Base-by-base conservation (phyloP, 2,888 invertebrate species). In the Trissolcus brochymenae region DNA sequence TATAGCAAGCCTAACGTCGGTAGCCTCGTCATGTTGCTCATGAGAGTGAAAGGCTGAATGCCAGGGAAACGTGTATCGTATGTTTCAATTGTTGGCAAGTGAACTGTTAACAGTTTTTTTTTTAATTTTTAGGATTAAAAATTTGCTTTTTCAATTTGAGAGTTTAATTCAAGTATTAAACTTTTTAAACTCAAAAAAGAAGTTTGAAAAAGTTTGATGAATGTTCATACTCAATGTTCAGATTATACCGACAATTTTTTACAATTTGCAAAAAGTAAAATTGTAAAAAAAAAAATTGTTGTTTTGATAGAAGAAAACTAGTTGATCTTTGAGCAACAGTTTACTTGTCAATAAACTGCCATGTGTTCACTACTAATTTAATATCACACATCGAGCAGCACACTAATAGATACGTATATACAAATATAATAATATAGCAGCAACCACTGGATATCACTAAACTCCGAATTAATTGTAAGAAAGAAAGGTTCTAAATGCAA, bases 1-100 rank as follows among this genome's bases (percentile, higher is more conserved):
- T 87, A 70, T 76, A 86, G 86, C 87, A 86, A 87, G 87, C 87
- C 87, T 88, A 86, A 86, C 86, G 84, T 86, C 86, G 86, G 86
- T 87, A 86, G 86, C 87, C 81, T 82, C 82, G 79, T 81, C 81
- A 80, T 82, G 80, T 80, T 77, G 76, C 80, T 81, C 77, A 80
- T 80, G 82, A 82, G 81, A 79, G 70, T 80, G 80, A 82, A 82
- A 82, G 80, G 80, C 79, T 80, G 79, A 79, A 82, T 80, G 82
- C 81, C 82, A 81, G 80, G 77, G 78, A 79, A 78, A 78, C 77
- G 78, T 82, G 79, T 82, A 80, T 80, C 79, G 79, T 76, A 61
- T 81, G 75, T 77, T 80, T 71, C 54, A 76, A 35, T 68, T 60
- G 65, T 80, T 80, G 80, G 73, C 79, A 77, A 71, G 76, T 78